These are phyloP conservation scores for Oryctes rhinoceros DNA, from an alignment of 1,140 invertebrate species.

Conservation along the genomic window DNA sequence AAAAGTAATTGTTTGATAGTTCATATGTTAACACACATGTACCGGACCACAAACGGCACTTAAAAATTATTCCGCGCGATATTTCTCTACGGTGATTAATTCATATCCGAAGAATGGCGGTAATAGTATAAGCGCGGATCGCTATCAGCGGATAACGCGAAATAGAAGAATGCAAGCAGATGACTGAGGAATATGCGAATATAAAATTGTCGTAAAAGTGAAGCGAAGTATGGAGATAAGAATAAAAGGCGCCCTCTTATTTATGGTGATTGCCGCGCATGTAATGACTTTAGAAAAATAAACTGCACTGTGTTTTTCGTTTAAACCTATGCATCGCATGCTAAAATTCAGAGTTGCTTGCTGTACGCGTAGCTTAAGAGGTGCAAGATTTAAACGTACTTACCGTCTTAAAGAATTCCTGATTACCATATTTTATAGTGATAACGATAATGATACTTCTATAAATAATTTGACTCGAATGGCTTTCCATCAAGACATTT, in stretches of 20 bases:
- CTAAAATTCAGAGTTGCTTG: too few species aligned
- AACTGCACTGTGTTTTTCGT: neutral
- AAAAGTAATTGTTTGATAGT: slow-evolving; percentile 27
- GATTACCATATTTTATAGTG: too few species aligned
- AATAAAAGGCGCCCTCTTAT: neutral
- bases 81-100: slow-evolving; percentile 5
- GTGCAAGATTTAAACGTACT: too few species aligned
- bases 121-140: neutral
- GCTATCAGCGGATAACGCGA: neutral
- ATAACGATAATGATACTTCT: too few species aligned
- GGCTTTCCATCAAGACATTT: too few species aligned
- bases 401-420: too few species aligned
- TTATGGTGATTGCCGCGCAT: neutral
- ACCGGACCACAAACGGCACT: neutral
- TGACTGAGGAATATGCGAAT: neutral
- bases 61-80: neutral
- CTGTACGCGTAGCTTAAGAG: too few species aligned
- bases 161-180: neutral
- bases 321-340: too few species aligned
- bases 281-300: neutral
- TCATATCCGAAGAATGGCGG: neutral
- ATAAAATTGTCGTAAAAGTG: slow-evolving; percentile 22
- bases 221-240: slow-evolving; percentile 4
- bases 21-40: slow-evolving; percentile 22
- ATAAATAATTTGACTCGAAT: too few species aligned